Evolutionary conservation across 35 echinoderm and acorn worm species (phyloP), one percentile per base, ranked within the genome.

Genomic region (Holothuria glaberrima): DNA sequence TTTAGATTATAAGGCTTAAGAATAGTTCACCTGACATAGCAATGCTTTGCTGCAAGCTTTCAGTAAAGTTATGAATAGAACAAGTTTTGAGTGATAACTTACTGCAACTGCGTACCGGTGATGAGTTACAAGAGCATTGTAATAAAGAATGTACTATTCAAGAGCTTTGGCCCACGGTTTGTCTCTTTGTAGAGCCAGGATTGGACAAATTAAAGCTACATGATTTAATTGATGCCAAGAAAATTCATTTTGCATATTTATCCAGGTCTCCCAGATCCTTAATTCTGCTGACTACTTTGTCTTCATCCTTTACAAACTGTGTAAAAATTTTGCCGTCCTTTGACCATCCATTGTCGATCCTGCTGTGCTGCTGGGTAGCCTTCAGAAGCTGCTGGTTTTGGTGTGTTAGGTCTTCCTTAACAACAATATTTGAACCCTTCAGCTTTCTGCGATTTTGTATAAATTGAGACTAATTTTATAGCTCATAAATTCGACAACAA

Each of bases 291-390:
- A 69, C 21, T 27, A 69, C 66, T 27, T 69, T 69, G 9, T 29
- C 25, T 69, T 69, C 66, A 5, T 69, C 66, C 66, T 69, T 69
- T 25, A 6, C 31, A 69, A 69, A 69, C 25, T 25, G 16, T 25
- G 16, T 22, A 69, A 69, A 2, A 69, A 19, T 69, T 30, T 69
- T 9, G 10, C 64, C 10, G 9, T 20, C 64, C n/a, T 68, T 68
- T 14, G 66, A 69, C 66, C 66, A 29, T 69, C 21, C 66, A 69
- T 69, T 69, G 66, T 69, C 66, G 24, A 22, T 69, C 66, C 66
- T 22, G n/a, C 31, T n/a, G 66, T 24, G 66, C 66, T 27, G 13
- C 16, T 69, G 16, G n/a, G 66, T 69, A 3, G 66, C 24, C n/a
- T 69, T 69, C 24, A 69, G 25, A 16, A 69, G 66, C 66, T 29